A percentile compares a stretch with the other conserved stretches of the same genome.
phyloP scores from a whole-genome alignment of 1,140 invertebrate species.

The Trissolcus basalis region DNA sequence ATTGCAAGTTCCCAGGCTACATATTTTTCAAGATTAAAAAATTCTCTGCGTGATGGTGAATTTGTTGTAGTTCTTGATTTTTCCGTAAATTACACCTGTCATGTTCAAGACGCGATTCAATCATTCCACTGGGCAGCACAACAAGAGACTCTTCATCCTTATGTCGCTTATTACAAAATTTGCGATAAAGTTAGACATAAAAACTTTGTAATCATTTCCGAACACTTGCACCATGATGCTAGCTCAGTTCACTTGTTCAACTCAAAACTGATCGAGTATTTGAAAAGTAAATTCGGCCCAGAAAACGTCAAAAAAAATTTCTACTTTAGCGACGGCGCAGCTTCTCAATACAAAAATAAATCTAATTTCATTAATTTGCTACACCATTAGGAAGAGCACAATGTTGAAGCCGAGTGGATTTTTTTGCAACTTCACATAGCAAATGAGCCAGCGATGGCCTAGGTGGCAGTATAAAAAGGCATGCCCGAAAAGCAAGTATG shows the following conservation, averaged over 20 bases:
- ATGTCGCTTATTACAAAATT: constrained; percentile 2
- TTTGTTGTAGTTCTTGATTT: constrained; percentile 19
- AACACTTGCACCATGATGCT: no score
- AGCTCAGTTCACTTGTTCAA: constrained; percentile 17
- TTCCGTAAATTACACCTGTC: constrained; percentile 26
- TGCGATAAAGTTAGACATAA: constrained; percentile 10
- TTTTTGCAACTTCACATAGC: constrained; percentile 63
- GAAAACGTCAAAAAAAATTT: constrained; percentile 8
- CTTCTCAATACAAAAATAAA: constrained; percentile 23
- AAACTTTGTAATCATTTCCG: constrained; percentile 14
- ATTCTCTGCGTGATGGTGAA: constrained; percentile 14
- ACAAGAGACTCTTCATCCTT: constrained; percentile 14
- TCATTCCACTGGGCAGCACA: constrained; percentile 7
- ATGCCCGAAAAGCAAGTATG: constrained; percentile 30
- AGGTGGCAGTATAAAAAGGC: constrained; percentile 36
- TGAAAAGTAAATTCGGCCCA: constrained; percentile 1
- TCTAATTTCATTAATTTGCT: constrained; percentile 15
- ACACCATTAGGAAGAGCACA: constrained; percentile 1
- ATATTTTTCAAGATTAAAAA: constrained; percentile 23
- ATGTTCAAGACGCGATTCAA: constrained; percentile 23
- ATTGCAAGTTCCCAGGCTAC: constrained; percentile 20
- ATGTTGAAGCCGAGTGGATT: constrained; percentile 56
- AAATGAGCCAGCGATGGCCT: constrained; percentile 51
- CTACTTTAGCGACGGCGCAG: constrained; percentile 13
- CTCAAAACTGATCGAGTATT: constrained; percentile 18